These are phyloP conservation scores for Rhopilema esculentum DNA, from an alignment of 30 jellyfish, hydroid and myxozoan genomes.

Conservation along the genomic window DNA sequence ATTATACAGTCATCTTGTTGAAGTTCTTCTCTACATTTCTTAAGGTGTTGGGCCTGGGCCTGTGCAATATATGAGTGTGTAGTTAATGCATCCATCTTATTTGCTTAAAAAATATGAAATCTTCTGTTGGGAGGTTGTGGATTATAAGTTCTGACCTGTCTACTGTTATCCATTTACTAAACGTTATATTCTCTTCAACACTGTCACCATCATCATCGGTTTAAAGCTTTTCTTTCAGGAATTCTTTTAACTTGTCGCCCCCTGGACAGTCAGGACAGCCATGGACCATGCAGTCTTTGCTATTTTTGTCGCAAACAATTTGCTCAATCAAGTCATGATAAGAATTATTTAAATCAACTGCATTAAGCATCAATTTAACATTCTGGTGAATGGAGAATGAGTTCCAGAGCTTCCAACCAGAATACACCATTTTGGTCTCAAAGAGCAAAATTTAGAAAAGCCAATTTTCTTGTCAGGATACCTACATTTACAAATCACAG, in stretches of 20 bases:
- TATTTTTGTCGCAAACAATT: slow-evolving; percentile 16
- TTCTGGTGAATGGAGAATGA: slow-evolving; percentile 7
- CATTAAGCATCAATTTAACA: background rate
- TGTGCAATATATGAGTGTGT: slow-evolving; percentile 71
- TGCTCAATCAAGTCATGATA: slow-evolving; percentile 11
- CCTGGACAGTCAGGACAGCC: slow-evolving; percentile 70
- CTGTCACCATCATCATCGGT: slow-evolving; percentile 5
- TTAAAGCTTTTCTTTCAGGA: slow-evolving; percentile 14
- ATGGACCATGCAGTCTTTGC: slow-evolving; percentile 65
- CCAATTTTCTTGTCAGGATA: slow-evolving; percentile 66
- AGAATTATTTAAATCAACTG: background rate
- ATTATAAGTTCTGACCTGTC: slow-evolving; percentile 52
- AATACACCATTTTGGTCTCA: background rate
- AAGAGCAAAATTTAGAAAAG: slow-evolving; percentile 63
- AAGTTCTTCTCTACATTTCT: slow-evolving; percentile 29
- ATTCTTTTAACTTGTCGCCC: slow-evolving; percentile 1
- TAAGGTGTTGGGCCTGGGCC: slow-evolving; percentile 56
- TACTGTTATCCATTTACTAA: slow-evolving; percentile 57
- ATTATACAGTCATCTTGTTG: slow-evolving; percentile 36
- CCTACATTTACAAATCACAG: no score
- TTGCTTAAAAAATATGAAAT: slow-evolving; percentile 39
- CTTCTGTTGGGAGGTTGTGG: slow-evolving; percentile 12
- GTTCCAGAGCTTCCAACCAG: slow-evolving; percentile 3
- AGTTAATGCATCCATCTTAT: slow-evolving; percentile 58
- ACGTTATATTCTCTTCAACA: slow-evolving; percentile 16